Base-by-base conservation (phyloP, 2,888 invertebrate genomes). In the Plagiodera versicolora region DNA sequence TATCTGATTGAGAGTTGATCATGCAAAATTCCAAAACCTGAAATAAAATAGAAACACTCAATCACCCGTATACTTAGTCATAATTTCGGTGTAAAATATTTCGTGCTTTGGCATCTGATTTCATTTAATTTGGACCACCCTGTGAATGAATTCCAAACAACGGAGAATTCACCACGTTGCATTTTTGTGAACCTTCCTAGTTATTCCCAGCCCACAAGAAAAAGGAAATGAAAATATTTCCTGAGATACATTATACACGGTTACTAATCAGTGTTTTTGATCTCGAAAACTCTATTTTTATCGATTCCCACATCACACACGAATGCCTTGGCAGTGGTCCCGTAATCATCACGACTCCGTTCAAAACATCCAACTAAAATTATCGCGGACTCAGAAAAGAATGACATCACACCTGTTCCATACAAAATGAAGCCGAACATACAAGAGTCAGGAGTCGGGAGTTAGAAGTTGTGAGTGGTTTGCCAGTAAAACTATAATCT, bases 401-500 rank as follows among this genome's bases (percentile, higher is more conserved):
- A 56, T 61, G 63, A 63, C 65, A 61, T 65, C 65, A 65, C 62
- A 61, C 51, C 47, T 58, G 50, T n/a, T 47, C 54, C 45, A 58
- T 16, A 55, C 65, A 61, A 61, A 61, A 51, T 65, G 54, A 54
- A 24, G 20, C 6, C 39, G 39, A 14, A 39, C 6, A 14, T 14
- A 24, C 24, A 24, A 3, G 6, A 24, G 24, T 24, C 53, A n/a
- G n/a, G n/a, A 30, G 46, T 54, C 48, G 24, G n/a, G 19, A 16
- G 39, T 35, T 53, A 24, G 11, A 18, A n/a, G n/a, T 18, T 47
- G 11, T 11, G 47, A 47, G n/a, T 53, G 17, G 35, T 32, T 6
- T 14, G 39, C 39, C 39, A 39, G 39, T 24, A 24, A 24, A 24
- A 24, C 6, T 24, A 24, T 3, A 5, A 24, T 24, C 3, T 24